phyloP scores from a whole-genome alignment of 2,888 invertebrate genomes.

The Hesperia comma region DNA sequence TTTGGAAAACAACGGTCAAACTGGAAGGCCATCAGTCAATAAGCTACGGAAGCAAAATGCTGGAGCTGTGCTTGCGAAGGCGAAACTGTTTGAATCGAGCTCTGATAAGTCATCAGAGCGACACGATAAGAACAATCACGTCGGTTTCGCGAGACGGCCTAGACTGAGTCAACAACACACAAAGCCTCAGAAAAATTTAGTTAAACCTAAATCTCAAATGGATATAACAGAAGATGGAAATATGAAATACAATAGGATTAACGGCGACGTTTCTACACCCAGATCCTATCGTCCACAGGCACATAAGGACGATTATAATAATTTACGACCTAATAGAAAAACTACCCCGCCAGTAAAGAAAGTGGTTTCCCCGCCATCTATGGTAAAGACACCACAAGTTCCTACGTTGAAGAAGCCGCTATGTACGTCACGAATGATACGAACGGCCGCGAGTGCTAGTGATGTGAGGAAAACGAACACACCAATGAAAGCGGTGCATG shows the following conservation, averaged over 20 bases:
- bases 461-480: constrained; percentile 81
- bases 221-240: constrained; percentile 35
- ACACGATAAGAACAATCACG: constrained; percentile 59
- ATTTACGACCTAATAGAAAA: constrained; percentile 60
- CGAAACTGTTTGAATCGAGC: constrained; percentile 88
- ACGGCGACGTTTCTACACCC: constrained; percentile 41
- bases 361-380: constrained; percentile 63
- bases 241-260: constrained; percentile 48
- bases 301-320: constrained; percentile 58
- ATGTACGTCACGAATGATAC: constrained; percentile 81
- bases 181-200: constrained; percentile 55
- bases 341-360: constrained; percentile 64
- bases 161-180: constrained; percentile 59
- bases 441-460: constrained; percentile 69
- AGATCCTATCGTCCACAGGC: constrained; percentile 26
- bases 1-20: constrained; percentile 70
- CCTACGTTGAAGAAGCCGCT: constrained; percentile 86
- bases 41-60: constrained; percentile 89
- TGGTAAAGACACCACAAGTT: constrained; percentile 62
- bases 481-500: constrained; percentile 81
- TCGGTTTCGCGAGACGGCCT: constrained; percentile 75
- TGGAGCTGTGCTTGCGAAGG: constrained; percentile 91
- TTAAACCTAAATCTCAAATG: constrained; percentile 59
- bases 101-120: constrained; percentile 77
- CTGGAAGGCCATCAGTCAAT: constrained; percentile 88